Evolutionary conservation across 2,888 invertebrate genomes (phyloP).

Genomic region (Pyralis farinalis): DNA sequence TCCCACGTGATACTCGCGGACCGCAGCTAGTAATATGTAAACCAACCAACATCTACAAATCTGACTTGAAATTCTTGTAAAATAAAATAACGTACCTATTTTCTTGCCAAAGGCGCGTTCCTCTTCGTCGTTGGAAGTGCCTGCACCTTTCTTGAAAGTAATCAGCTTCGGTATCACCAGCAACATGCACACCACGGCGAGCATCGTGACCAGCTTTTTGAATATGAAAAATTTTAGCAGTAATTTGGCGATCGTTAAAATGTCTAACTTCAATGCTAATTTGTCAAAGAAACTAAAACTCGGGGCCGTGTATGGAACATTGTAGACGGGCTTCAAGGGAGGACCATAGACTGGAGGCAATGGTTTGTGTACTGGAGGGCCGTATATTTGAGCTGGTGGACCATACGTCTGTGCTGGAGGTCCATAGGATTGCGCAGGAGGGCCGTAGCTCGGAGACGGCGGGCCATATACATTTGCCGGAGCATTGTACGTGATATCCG

Average conservation of each 20-base stretch:
- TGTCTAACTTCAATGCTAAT: slow-evolving; percentile 85
- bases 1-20: no score
- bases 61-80: no score
- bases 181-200: slow-evolving; percentile 87
- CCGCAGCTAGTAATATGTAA: no score
- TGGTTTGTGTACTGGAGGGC: slow-evolving; percentile 51
- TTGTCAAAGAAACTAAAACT: slow-evolving; percentile 82
- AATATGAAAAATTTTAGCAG: slow-evolving; percentile 88
- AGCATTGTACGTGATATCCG: slow-evolving; percentile 47
- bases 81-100: slow-evolving; percentile 42
- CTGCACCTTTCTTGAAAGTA: slow-evolving; percentile 62
- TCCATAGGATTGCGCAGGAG: slow-evolving; percentile 61
- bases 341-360: slow-evolving; percentile 63
- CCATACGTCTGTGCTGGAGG: slow-evolving; percentile 57
- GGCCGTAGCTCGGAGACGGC: slow-evolving; percentile 38
- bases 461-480: slow-evolving; percentile 39
- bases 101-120: slow-evolving; percentile 45
- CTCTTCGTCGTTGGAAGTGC: slow-evolving; percentile 52
- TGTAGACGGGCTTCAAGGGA: slow-evolving; percentile 68
- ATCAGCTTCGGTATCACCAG: slow-evolving; percentile 88
- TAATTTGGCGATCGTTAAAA: slow-evolving; percentile 87
- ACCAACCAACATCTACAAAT: no score
- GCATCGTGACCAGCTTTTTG: slow-evolving; percentile 90
- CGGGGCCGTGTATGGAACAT: slow-evolving; percentile 79
- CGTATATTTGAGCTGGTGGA: slow-evolving; percentile 49